These are phyloP conservation scores for Conomelus anceps DNA, from an alignment of 2,888 invertebrate genomes.

Conservation along the genomic window DNA sequence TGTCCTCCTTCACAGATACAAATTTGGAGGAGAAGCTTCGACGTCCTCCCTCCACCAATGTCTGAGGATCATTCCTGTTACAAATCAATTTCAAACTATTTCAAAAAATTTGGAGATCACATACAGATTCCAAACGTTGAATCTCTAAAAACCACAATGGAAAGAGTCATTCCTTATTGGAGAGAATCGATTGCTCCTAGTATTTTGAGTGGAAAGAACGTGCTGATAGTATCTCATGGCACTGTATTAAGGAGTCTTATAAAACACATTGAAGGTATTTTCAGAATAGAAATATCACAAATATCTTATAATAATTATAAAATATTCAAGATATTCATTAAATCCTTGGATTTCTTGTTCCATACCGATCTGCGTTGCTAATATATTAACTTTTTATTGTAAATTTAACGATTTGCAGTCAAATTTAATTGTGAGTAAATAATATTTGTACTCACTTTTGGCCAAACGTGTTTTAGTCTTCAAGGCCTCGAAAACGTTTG, in stretches of 20 bases:
- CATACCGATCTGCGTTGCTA: no score
- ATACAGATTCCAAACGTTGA: slow-evolving; percentile 41
- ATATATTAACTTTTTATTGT: no score
- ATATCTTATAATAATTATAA: no score
- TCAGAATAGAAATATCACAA: no score
- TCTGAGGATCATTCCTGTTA: slow-evolving; percentile 39
- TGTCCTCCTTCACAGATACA: slow-evolving; percentile 37
- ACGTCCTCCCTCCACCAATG: slow-evolving; percentile 42
- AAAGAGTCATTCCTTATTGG: slow-evolving; percentile 45
- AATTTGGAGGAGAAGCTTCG: slow-evolving; percentile 42
- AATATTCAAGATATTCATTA: no score
- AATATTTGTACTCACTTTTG: no score
- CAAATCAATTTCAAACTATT: slow-evolving; percentile 39
- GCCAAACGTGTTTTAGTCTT: no score
- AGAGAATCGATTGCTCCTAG: slow-evolving; percentile 47
- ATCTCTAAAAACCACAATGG: slow-evolving; percentile 41
- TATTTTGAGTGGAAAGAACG: slow-evolving; percentile 39
- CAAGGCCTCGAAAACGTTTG: no score
- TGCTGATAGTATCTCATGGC: slow-evolving; percentile 42
- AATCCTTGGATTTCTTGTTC: no score
- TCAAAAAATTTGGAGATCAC: slow-evolving; percentile 34
- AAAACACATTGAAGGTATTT: slow-evolving; percentile 41
- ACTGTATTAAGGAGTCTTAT: slow-evolving; percentile 42
- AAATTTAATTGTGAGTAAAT: no score
- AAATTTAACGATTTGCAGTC: no score